Evolutionary conservation across 1,140 invertebrate genomes (phyloP), one percentile per base, ranked within the genome.

Genomic region (Lethrus apterus): DNA sequence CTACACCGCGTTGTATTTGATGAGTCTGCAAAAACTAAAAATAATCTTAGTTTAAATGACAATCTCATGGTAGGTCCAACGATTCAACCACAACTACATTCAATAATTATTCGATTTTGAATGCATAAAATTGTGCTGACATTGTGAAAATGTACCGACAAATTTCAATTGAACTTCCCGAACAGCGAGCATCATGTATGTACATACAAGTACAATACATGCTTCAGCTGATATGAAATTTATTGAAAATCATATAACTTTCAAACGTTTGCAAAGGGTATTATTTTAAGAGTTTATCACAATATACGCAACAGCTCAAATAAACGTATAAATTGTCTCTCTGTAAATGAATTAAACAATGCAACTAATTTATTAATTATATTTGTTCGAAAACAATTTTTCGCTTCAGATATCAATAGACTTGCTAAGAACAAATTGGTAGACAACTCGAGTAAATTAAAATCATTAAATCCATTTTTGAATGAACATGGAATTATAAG

Each of bases 101-200:
- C 55, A 26, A 56, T 70, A 30, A 20, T 73, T 5, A 45, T 71
- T 10, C 57, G 68, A 40, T 72, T 68, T 58, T 41, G 70, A 44
- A 47, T 47, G 31, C 56, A 68, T 48, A 47, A 29, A 11, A 48
- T 63, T 32, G 64, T 63, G 11, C 46, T 74, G 46, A 43, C 0
- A 60, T 63, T 34, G 53, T 60, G 5, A 26, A 5, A 26, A 26
- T 7, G 23, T 26, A 26, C n/a, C 5, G n/a, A 7, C 5, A n/a
- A 26, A 26, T 26, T 7, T n/a, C 5, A 26, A 5, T 7, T n/a
- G 23, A 26, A 26, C 5, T 5, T n/a, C 23, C n/a, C 5, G 5
- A 5, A n/a, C 5, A n/a, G n/a, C n/a, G n/a, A n/a, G n/a, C n/a
- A n/a, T n/a, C n/a, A n/a, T n/a, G n/a, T n/a, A n/a, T n/a, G n/a